phyloP scores from a whole-genome alignment of 2,797 vertebrate species.

The Gastrophryne carolinensis region DNA sequence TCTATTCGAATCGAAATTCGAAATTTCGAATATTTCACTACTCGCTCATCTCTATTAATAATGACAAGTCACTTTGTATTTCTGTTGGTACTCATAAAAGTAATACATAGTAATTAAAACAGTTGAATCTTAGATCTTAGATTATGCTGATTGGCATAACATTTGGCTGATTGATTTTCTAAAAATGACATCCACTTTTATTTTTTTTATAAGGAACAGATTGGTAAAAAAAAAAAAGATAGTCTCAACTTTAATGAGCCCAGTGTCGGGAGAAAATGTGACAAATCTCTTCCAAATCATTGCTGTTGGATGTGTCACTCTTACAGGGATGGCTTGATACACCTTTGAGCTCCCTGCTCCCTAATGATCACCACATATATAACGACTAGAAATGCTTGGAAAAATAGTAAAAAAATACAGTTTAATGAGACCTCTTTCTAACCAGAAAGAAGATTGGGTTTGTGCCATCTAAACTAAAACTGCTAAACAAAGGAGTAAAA shows the following conservation, averaged over 20 bases:
- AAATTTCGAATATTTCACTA: too few relatives aligned
- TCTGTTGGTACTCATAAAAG: too few relatives aligned
- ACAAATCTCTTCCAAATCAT: slow-evolving; percentile 88
- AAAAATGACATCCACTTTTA: slow-evolving; percentile 85
- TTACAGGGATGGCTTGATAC: slow-evolving; percentile 78
- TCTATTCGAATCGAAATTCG: too few relatives aligned
- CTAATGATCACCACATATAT: slow-evolving; percentile 90
- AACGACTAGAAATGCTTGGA: slow-evolving; percentile 77
- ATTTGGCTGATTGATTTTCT: slow-evolving; percentile 96
- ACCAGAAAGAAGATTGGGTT: slow-evolving; percentile 57
- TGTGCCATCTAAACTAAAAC: slow-evolving; percentile 37
- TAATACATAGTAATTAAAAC: too few relatives aligned
- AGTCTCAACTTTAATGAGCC: slow-evolving; percentile 93
- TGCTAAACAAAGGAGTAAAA: neutral
- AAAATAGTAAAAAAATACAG: slow-evolving; percentile 78
- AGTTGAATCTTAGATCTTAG: too few relatives aligned
- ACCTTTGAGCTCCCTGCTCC: slow-evolving; percentile 83
- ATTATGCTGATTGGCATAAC: slow-evolving; percentile 98
- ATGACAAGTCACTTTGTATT: too few relatives aligned
- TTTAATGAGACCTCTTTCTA: slow-evolving; percentile 82
- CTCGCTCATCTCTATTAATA: too few relatives aligned
- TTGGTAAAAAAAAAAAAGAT: slow-evolving; percentile 68
- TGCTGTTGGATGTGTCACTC: slow-evolving; percentile 81
- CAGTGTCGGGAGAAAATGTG: slow-evolving; percentile 90
- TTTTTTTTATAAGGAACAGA: slow-evolving; percentile 71